Evolutionary conservation across 2,888 invertebrate species (phyloP).

Genomic region (Callyntrura sp.): DNA sequence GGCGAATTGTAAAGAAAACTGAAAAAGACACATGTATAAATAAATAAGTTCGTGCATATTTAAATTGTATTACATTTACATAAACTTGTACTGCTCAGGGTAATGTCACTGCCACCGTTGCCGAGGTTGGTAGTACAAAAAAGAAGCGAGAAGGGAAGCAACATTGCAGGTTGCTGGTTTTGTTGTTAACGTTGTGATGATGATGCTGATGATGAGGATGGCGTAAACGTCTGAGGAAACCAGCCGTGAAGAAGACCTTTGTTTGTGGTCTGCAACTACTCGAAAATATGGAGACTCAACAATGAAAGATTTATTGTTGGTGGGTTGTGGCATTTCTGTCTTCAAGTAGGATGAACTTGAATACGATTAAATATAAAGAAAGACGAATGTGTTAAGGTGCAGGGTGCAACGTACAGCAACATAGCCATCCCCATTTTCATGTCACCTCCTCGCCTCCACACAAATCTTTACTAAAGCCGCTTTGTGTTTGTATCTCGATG

Average conservation of each 20-base stretch:
- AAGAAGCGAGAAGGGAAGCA: not conserved
- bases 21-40: conserved; percentile 26
- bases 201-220: not conserved
- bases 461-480: conserved; percentile 50
- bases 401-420: conserved; percentile 55
- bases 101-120: not conserved
- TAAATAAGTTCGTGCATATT: not conserved
- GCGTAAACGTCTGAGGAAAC: not conserved
- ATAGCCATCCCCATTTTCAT: conserved; percentile 22
- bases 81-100: not conserved
- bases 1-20: conserved; percentile 3
- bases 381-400: conserved; percentile 70
- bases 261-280: conserved; percentile 72
- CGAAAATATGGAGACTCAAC: conserved; percentile 62
- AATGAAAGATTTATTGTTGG: conserved; percentile 77
- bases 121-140: not conserved
- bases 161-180: conserved; percentile 25
- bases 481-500: not conserved
- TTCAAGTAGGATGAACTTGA: conserved; percentile 75
- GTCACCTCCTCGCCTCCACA: conserved; percentile 13
- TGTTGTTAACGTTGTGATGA: not conserved
- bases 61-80: not conserved
- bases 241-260: conserved; percentile 37
- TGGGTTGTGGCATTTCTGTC: conserved; percentile 73
- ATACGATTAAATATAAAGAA: conserved; percentile 68